A percentile compares a stretch with the other conserved stretches of the same genome.
phyloP scores from a whole-genome alignment of 2,888 invertebrate species.

The Archips xylosteana region DNA sequence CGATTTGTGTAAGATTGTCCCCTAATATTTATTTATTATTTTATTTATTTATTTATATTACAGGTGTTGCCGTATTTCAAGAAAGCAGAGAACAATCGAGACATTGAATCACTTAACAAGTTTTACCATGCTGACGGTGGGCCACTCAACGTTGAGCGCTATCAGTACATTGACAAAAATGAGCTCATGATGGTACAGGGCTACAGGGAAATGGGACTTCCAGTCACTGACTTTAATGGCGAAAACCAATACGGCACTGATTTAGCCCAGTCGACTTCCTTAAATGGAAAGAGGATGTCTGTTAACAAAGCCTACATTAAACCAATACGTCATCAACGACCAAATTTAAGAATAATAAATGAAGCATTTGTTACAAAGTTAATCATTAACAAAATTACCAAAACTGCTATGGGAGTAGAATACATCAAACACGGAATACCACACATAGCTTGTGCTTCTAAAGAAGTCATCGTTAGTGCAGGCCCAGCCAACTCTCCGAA shows the following conservation, averaged over 20 bases:
- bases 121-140: conserved; percentile 87
- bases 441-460: conserved; percentile 76
- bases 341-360: conserved; percentile 81
- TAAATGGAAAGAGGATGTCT: conserved; percentile 86
- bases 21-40: no score
- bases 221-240: conserved; percentile 85
- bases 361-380: conserved; percentile 84
- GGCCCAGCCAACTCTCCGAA: conserved; percentile 88
- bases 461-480: conserved; percentile 87
- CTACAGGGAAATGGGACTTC: conserved; percentile 87
- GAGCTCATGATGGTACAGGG: conserved; percentile 84
- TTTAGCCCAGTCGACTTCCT: conserved; percentile 86
- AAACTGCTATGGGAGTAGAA: conserved; percentile 76
- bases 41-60: no score
- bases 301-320: conserved; percentile 88
- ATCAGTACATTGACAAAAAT: conserved; percentile 86
- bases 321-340: conserved; percentile 84
- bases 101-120: conserved; percentile 81
- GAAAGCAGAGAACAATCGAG: conserved; percentile 87
- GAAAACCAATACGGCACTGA: conserved; percentile 86
- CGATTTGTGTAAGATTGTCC: no score
- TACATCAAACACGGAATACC: conserved; percentile 73
- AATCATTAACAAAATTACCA: conserved; percentile 85
- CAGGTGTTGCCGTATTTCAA: conserved; percentile 89
- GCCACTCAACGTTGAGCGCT: conserved; percentile 87